Percentiles rank a stretch among this genome's conserved stretches.
Evolutionary conservation across 2,113 vertebrate species (phyloP).

Genomic region (Haemorhous mexicanus): DNA sequence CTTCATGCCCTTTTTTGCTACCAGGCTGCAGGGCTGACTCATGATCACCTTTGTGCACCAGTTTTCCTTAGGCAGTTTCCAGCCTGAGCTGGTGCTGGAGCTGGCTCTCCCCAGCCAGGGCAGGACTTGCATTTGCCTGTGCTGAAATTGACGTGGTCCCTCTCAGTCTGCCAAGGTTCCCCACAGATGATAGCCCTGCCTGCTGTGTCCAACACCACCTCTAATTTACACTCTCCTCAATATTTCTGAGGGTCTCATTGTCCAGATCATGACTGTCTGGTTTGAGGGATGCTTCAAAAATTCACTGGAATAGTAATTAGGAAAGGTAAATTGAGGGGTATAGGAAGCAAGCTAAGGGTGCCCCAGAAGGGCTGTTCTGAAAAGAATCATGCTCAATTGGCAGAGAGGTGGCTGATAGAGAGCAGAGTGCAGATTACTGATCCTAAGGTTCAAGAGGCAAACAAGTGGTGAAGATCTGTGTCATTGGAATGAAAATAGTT

Average conservation of each 20-base stretch:
- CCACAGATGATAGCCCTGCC: fast-evolving
- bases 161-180: fast-evolving
- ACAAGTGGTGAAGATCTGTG: not conserved
- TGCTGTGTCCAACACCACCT: not conserved
- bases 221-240: not conserved
- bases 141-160: not conserved
- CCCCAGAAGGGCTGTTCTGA: not conserved
- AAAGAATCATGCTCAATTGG: not conserved
- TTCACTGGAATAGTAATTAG: not conserved
- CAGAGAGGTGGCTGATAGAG: not conserved
- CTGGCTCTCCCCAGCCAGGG: not conserved
- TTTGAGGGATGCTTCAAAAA: not conserved
- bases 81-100: not conserved
- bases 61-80: not conserved
- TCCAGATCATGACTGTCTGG: not conserved
- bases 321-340: not conserved
- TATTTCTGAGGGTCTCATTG: not conserved
- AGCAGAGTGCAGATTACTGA: not conserved
- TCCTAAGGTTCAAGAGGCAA: not conserved
- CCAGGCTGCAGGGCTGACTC: not conserved
- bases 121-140: not conserved
- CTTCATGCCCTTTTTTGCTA: not conserved
- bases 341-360: not conserved
- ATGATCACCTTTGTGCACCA: not conserved
- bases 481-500: not conserved